phyloP scores from a whole-genome alignment of 1,140 invertebrate genomes.

The Cydia pomonella region DNA sequence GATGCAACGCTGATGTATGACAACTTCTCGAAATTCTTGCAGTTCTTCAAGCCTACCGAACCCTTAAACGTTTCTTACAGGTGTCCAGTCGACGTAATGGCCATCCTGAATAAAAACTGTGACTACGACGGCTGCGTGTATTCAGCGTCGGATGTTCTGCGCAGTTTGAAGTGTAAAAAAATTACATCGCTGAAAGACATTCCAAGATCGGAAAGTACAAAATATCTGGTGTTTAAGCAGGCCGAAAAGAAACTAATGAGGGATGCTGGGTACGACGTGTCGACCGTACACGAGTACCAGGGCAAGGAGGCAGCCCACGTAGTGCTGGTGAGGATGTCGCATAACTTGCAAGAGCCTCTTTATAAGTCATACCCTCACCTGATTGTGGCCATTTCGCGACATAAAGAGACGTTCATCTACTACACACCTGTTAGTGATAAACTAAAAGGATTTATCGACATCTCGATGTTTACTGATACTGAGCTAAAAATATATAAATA shows the following conservation, averaged over 20 bases:
- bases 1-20: not conserved
- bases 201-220: not conserved
- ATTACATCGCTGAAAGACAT: not conserved
- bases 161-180: not conserved
- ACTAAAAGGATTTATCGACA: not conserved
- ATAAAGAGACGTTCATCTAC: not conserved
- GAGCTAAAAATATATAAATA: not conserved
- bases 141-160: not conserved
- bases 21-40: not conserved
- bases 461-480: not conserved
- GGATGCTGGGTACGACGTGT: not conserved
- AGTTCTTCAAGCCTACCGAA: not conserved
- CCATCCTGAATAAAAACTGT: not conserved
- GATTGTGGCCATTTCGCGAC: not conserved
- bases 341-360: not conserved
- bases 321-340: slow-evolving; percentile 8
- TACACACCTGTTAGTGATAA: not conserved
- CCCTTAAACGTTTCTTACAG: not conserved
- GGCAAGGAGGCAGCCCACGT: not conserved
- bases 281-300: not conserved
- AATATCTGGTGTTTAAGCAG: slow-evolving; percentile 8
- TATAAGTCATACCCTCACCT: not conserved
- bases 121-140: not conserved
- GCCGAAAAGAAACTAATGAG: not conserved
- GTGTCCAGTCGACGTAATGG: not conserved